Conservation (phyloP, 2,797 vertebrate species). For the Cercopithecus neglectus region DNA sequence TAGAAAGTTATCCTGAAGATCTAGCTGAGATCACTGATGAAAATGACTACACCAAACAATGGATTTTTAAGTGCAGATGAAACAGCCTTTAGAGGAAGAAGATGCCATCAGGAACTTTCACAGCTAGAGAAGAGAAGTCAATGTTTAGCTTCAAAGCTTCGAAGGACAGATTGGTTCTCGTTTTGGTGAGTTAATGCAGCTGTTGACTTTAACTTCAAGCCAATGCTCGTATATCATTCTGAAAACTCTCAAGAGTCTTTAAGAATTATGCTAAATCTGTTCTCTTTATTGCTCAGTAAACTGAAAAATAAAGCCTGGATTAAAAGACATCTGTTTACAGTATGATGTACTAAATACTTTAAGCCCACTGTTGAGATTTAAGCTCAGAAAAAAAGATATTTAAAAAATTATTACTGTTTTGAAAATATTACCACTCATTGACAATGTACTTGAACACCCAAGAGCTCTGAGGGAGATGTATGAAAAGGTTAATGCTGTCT, state of each 20-base stretch:
- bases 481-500: neutral
- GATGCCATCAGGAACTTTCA: neutral
- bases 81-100: neutral
- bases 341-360: neutral
- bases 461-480: neutral
- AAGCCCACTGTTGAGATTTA: neutral
- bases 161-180: neutral
- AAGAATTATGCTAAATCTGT: neutral
- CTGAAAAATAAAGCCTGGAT: neutral
- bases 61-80: no score
- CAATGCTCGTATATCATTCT: neutral
- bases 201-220: neutral
- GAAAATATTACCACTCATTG: neutral
- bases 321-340: neutral
- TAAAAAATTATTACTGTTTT: no score
- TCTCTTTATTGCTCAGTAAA: neutral
- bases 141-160: neutral
- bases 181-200: neutral
- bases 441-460: neutral
- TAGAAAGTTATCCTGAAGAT: neutral
- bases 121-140: neutral
- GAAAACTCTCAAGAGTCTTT: neutral
- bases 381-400: neutral
- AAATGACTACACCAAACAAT: neutral
- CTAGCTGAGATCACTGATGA: neutral